Evolutionary conservation across 2,888 invertebrate genomes (phyloP).

Genomic region (Tenthredo distinguenda): DNA sequence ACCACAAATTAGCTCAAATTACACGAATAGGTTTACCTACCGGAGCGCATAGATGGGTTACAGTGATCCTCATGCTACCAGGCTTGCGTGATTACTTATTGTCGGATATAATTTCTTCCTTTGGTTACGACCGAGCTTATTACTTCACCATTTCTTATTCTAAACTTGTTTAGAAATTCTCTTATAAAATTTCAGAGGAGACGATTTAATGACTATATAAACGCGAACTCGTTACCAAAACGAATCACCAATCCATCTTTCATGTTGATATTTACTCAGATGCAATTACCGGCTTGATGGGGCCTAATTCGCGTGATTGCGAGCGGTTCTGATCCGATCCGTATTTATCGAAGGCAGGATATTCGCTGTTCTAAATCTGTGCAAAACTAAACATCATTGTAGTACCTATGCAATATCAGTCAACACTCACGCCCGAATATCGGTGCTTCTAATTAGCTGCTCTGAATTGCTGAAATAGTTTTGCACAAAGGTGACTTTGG

Average conservation of each 20-base stretch:
- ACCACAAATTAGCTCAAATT: slow-evolving; percentile 38
- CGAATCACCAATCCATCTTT: neutral
- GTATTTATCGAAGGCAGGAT: too few relatives aligned
- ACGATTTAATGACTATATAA: neutral
- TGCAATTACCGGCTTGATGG: neutral
- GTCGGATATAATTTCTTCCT: neutral
- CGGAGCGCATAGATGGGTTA: neutral
- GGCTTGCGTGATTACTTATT: neutral
- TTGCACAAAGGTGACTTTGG: neutral
- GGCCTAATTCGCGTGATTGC: neutral
- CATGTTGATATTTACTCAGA: neutral
- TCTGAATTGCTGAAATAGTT: neutral
- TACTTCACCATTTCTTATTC: neutral
- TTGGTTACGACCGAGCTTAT: slow-evolving; percentile 2
- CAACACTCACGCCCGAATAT: neutral
- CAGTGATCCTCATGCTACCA: neutral
- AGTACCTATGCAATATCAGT: neutral
- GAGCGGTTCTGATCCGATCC: too few relatives aligned
- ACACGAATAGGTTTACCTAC: neutral
- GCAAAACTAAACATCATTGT: neutral
- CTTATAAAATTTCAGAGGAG: neutral
- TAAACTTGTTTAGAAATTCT: neutral
- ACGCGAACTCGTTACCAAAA: neutral
- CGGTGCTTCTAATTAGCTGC: neutral
- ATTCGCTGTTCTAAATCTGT: too few relatives aligned